Base-by-base conservation (phyloP, 2,113 vertebrate genomes). In the Odontesthes bonariensis region DNA sequence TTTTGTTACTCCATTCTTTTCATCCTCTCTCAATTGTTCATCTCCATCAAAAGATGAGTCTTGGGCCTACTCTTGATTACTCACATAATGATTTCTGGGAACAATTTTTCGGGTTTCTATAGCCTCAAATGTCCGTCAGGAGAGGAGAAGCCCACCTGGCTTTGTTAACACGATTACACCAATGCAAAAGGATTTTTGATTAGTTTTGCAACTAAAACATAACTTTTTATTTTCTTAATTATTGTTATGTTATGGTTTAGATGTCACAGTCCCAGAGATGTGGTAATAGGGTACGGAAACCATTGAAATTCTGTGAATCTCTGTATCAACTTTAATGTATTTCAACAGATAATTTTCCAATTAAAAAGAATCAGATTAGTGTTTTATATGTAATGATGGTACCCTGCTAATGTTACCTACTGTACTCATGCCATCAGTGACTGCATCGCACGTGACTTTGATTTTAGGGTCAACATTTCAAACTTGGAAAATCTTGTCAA, bases 31-130 rank as follows among this genome's bases (percentile, higher is more conserved):
- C 17, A 6, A 33, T 71, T 76, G 76, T 86, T 86, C 53, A 82
- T 68, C 72, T 80, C 57, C 68, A 74, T 79, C 55, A 80, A 40
- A 74, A 83, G 54, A 59, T 4, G n/a, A 85, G 66, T 31, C 63
- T 14, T 22, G 19, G 49, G 57, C 55, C 57, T 12, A 52, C 47
- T 64, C 51, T 59, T 77, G 58, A 69, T 60, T 73, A 62, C 55
- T 56, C 44, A 27, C 56, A 66, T 22, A 54, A 22, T 75, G 54
- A 81, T 64, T 73, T 75, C 5, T 71, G 38, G 68, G 65, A 78
- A 67, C 52, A 46, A 49, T 75, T 74, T 87, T 6, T 58, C 64
- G 61, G 55, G 72, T 85, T 78, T 67, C 71, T 68, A 27, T 58
- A 73, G 38, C 61, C 13, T 33, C 5, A 1, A 8, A 31, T 17